Conservation (phyloP, 2,113 vertebrate genomes). For the Oophaga pumilio region DNA sequence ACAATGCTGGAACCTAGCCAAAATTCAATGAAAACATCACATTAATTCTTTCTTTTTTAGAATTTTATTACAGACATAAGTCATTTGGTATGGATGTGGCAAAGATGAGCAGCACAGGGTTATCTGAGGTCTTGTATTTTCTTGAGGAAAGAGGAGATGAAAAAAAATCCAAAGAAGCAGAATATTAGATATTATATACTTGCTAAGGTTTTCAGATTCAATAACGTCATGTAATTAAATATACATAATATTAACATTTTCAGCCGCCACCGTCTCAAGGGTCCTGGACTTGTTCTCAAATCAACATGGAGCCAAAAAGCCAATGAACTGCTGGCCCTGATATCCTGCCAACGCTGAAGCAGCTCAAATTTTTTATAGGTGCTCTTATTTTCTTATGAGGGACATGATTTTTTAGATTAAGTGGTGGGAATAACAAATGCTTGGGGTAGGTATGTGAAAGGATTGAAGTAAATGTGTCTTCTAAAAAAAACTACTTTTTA, state of each 20-base stretch:
- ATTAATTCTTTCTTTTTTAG: background rate
- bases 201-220: background rate
- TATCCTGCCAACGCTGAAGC: too few species aligned
- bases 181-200: background rate
- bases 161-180: background rate
- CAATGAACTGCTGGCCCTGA: too few species aligned
- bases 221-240: background rate
- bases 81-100: background rate
- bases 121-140: background rate
- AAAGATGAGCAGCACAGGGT: conserved; percentile 1
- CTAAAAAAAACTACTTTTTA: too few species aligned
- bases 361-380: too few species aligned
- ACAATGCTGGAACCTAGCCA: background rate
- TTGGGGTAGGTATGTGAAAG: too few species aligned
- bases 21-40: background rate
- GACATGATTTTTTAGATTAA: too few species aligned
- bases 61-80: background rate
- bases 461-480: too few species aligned
- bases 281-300: too few species aligned
- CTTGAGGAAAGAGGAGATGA: background rate
- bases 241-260: background rate
- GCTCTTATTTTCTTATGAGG: too few species aligned
- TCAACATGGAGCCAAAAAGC: too few species aligned
- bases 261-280: too few species aligned
- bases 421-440: too few species aligned